These are phyloP conservation scores for Drosophila ambigua DNA, from an alignment of 1,140 invertebrate species.

Conservation along the genomic window DNA sequence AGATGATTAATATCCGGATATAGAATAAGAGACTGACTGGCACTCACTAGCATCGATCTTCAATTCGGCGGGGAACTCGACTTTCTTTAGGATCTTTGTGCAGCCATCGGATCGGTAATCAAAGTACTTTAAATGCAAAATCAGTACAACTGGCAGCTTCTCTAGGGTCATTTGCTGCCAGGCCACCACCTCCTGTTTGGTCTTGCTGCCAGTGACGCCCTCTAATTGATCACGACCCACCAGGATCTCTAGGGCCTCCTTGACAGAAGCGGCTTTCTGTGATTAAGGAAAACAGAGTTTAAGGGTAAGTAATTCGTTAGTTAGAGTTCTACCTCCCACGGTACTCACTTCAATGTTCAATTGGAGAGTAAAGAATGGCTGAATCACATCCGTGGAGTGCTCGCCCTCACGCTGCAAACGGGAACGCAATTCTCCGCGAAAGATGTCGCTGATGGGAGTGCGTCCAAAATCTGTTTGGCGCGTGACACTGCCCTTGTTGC, in stretches of 20 bases:
- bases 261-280: slow-evolving; percentile 92
- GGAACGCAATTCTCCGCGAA: slow-evolving; percentile 94
- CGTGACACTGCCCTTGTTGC: slow-evolving; percentile 95
- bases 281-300: slow-evolving; percentile 72
- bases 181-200: slow-evolving; percentile 90
- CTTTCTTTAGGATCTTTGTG: slow-evolving; percentile 95
- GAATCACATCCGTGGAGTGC: slow-evolving; percentile 91
- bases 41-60: slow-evolving; percentile 95
- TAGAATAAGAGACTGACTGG: slow-evolving; percentile 58
- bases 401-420: slow-evolving; percentile 91
- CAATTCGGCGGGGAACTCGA: slow-evolving; percentile 94
- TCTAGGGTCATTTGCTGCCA: slow-evolving; percentile 95
- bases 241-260: slow-evolving; percentile 93
- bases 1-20: neutral
- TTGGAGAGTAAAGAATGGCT: slow-evolving; percentile 97
- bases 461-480: slow-evolving; percentile 91
- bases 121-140: slow-evolving; percentile 95
- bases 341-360: slow-evolving; percentile 94
- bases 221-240: slow-evolving; percentile 93
- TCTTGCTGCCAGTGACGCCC: slow-evolving; percentile 92
- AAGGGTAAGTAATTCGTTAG: neutral
- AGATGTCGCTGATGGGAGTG: slow-evolving; percentile 96
- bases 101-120: slow-evolving; percentile 93
- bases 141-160: slow-evolving; percentile 92
- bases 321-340: too few relatives aligned